Evolutionary conservation across 2,113 vertebrate species (phyloP), one percentile per base, ranked within the genome.

Genomic region (Hucho hucho): DNA sequence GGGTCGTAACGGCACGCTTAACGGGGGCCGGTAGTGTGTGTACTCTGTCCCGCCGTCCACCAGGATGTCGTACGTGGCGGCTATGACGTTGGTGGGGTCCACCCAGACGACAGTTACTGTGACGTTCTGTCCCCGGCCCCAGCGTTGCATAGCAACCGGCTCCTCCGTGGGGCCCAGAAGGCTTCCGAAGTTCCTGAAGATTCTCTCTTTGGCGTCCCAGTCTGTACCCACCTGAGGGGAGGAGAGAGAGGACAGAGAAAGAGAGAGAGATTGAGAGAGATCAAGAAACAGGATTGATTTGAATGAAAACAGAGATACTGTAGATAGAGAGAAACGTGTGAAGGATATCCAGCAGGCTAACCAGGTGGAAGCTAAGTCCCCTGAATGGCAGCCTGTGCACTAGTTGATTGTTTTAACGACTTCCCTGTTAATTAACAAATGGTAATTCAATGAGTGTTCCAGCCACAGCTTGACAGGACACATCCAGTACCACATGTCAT

Each of bases 181-280:
- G 1, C 95, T 91, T 1, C 98, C 98, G 0, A 96, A 97, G 88
- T 97, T 98, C 73, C 97, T 92, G 90, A 99, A 99, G 28, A 99
- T 90, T 47, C 97, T 92, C 82, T 99, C 98, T 85, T 99, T 99
- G 3, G 98, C 96, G 0, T 99, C 97, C 98, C 98, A 99, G 71
- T 98, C 97, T 0, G 95, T 95, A 72, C 98, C 97, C 0, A 98
- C 94, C 98, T 99, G 92, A 64, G 28, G 29, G 66, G 32, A 29
- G 18, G 43, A 24, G 71, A 66, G 29, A 6, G 47, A 14, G n/a
- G 13, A 24, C 0, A 28, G 7, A 29, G 14, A 22, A 7, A 61
- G 43, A 61, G 28, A 68, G 28, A 56, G 24, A 37, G 1, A 6
- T 43, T 43, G 37, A 75, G 6, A 53, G 6, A 28, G 43, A 4